Percentiles rank a stretch among this genome's conserved stretches.
phyloP scores from a whole-genome alignment of 2,888 invertebrate genomes.

The Dynastes grantii region DNA sequence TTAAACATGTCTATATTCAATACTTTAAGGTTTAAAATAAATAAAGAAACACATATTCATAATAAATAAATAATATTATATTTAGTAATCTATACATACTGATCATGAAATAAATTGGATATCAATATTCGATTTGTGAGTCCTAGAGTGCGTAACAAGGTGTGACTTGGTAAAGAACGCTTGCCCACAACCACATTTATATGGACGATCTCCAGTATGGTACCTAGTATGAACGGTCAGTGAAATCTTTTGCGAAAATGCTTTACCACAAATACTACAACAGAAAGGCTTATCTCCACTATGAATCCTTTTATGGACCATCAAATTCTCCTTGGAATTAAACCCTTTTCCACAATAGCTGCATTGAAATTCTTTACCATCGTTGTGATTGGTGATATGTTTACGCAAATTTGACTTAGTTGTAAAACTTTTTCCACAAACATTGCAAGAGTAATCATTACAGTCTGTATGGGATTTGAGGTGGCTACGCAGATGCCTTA shows the following conservation, averaged over 20 bases:
- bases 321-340: constrained; percentile 59
- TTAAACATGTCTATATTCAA: too few species aligned
- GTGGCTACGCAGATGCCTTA: constrained; percentile 63
- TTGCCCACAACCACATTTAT: constrained; percentile 66
- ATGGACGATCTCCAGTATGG: constrained; percentile 64
- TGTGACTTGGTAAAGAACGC: constrained; percentile 57
- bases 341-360: constrained; percentile 57
- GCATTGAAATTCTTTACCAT: constrained; percentile 59
- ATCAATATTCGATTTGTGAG: constrained; percentile 31
- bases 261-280: constrained; percentile 61
- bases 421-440: constrained; percentile 67
- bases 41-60: not conserved
- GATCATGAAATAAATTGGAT: constrained; percentile 12
- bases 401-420: constrained; percentile 65
- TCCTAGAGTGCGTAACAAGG: constrained; percentile 56
- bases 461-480: constrained; percentile 62
- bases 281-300: constrained; percentile 62
- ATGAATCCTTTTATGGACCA: constrained; percentile 61
- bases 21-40: too few species aligned
- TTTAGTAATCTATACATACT: not conserved
- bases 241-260: constrained; percentile 63
- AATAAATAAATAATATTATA: constrained; percentile 1
- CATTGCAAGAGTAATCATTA: constrained; percentile 63
- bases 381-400: constrained; percentile 68
- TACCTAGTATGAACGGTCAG: constrained; percentile 63